Evolutionary conservation across 2,888 invertebrate genomes (phyloP), one percentile per base, ranked within the genome.

Genomic region (Cotesia congregata): DNA sequence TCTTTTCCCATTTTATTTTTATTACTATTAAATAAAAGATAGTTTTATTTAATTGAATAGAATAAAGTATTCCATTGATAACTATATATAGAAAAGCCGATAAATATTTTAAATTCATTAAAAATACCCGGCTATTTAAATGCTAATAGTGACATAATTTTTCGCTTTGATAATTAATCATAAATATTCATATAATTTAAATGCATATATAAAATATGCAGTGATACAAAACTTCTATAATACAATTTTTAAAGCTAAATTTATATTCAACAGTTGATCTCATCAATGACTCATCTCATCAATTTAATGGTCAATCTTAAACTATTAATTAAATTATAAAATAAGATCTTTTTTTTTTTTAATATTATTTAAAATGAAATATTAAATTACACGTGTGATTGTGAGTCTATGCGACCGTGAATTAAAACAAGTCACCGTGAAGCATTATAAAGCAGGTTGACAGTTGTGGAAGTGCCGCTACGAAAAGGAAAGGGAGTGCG

Each of bases 401-500:
- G 6, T 12, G 7, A 30, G 12, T 65, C 5, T 6, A 65, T 30
- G 7, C 30, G 20, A 50, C 7, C 12, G 50, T 12, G 50, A 50
- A 50, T 30, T 62, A 62, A 40, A 68, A 68, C 40, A 41, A 7
- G 68, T 50, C 68, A 68, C 50, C 50, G 39, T 17, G 68, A 40
- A 17, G 6, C 15, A 68, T 40, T 68, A 40, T 68, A 50, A 17
- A 70, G 59, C 20, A 50, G 50, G 17, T 70, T 30, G 7, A 70
- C 9, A 59, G 17, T 17, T 68, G n/a, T 12, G 5, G 30, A 65
- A 65, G 41, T 68, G 50, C 50, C 12, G 41, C 50, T 50, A n/a
- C n/a, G 12, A 15, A 30, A 9, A 15, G 30, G 9, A 12, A 59
- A 7, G 9, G 64, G 65, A 17, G 12, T 50, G 41, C 41, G 74